Base-by-base conservation (phyloP, 2,797 vertebrate species). In the Thaleichthys pacificus region DNA sequence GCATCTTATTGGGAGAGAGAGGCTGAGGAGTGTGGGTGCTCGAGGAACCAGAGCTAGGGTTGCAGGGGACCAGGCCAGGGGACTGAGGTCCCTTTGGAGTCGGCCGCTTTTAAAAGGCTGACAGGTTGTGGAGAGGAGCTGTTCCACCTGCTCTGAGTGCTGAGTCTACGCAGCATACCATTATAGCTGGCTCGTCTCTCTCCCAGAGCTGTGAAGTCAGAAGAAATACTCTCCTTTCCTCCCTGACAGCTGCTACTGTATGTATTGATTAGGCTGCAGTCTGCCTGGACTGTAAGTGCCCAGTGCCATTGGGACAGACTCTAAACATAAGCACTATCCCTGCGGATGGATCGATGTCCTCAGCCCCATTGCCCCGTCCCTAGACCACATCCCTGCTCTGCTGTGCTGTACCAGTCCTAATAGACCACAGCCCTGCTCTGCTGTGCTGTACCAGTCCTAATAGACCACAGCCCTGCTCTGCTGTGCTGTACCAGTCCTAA, bases 281-380 rank as follows among this genome's bases (percentile, higher is more conserved):
- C 74, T 70, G 75, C 79, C 84, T 71, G 84, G 77, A 81, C 80
- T 81, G 68, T 87, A 89, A 89, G 87, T 90, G 87, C 87, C 62
- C 24, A 72, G 84, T 68, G 78, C 81, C 81, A 80, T 19, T 71
- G 84, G 80, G 84, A 84, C 69, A 3, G 21, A 67, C 77, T 81
- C 85, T 76, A 70, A 86, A 88, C 87, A 91, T 86, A 87, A 91
- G 90, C 91, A 86, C 86, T 91, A 88, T 89, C 77, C 80, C 85
- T 81, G 66, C 80, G 72, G 81, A 80, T 84, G 54, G 83, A 91
- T 92, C 78, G 61, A 86, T 88, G 69, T 73, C 66, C 38, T 56
- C 66, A 68, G 77, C 73, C 62, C 30, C 17, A 64, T 62, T 15
- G 51, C 4, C 51, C 15, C 9, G 19, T 54, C 51, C 51, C 51